phyloP scores from a whole-genome alignment of 2,113 vertebrate genomes.

The Silurus glanis region DNA sequence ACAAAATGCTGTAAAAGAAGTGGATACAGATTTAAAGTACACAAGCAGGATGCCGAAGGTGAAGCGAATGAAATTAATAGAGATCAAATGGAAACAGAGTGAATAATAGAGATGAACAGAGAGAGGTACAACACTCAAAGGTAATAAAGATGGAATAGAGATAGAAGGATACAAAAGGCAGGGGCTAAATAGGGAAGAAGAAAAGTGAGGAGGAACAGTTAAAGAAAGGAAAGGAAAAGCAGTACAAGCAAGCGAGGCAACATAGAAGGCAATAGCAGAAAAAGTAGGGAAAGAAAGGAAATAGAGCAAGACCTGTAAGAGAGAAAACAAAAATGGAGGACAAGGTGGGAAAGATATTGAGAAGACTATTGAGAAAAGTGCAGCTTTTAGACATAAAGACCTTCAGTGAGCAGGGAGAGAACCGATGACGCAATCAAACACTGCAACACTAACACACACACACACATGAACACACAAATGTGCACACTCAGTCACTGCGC shows the following conservation, averaged over 20 bases:
- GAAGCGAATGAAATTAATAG: slow-evolving; percentile 12
- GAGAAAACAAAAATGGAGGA: background rate
- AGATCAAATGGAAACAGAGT: background rate
- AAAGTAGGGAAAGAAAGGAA: background rate
- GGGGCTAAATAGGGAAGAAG: background rate
- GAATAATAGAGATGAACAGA: background rate
- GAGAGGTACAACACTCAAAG: background rate
- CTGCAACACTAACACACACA: slow-evolving; percentile 52
- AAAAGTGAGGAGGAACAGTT: background rate
- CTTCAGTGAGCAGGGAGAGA: slow-evolving; percentile 46
- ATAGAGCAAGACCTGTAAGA: background rate
- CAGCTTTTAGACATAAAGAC: slow-evolving; percentile 52
- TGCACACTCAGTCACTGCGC: slow-evolving; percentile 18
- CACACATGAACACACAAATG: background rate
- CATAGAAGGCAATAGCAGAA: background rate
- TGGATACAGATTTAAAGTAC: background rate
- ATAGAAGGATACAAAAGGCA: background rate
- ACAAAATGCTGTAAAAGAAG: background rate
- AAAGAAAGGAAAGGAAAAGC: background rate
- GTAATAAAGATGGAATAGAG: slow-evolving; percentile 5
- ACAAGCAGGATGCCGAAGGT: background rate
- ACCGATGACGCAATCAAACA: slow-evolving; percentile 18
- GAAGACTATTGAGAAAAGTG: slow-evolving; percentile 44
- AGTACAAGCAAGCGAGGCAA: background rate
- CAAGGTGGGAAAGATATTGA: slow-evolving; percentile 25